Evolutionary conservation across 2,888 invertebrate genomes (phyloP).

Genomic region (Pasiphila rectangulata): DNA sequence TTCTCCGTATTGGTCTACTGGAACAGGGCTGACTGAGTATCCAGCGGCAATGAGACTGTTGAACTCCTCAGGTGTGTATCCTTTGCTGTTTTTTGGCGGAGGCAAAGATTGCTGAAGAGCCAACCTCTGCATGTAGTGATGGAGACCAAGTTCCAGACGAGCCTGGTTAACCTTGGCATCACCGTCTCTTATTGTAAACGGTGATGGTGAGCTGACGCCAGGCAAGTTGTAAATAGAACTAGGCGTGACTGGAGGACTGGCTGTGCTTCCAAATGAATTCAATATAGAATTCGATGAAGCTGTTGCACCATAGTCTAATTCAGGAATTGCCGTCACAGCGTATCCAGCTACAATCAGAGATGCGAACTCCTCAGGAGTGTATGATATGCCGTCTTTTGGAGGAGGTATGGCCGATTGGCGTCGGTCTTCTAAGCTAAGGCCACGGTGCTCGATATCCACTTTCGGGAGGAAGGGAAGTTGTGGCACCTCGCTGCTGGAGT

Average conservation of each 20-base stretch:
- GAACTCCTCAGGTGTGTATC: slow-evolving; percentile 40
- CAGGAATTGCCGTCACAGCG: slow-evolving; percentile 31
- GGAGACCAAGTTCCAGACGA: slow-evolving; percentile 21
- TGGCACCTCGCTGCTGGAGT: slow-evolving; percentile 16
- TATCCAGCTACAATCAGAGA: slow-evolving; percentile 31
- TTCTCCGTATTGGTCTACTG: slow-evolving; percentile 28
- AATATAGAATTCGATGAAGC: slow-evolving; percentile 9
- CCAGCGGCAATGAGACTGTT: slow-evolving; percentile 38
- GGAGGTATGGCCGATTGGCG: slow-evolving; percentile 28
- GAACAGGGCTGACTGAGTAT: slow-evolving; percentile 38
- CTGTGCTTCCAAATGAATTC: slow-evolving; percentile 1
- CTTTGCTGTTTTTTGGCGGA: slow-evolving; percentile 38
- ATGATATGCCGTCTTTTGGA: slow-evolving; percentile 31
- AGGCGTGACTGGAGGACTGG: slow-evolving; percentile 6
- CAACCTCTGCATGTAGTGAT: slow-evolving; percentile 27
- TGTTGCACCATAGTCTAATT: slow-evolving; percentile 12
- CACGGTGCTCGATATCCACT: slow-evolving; percentile 28
- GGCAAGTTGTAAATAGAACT: slow-evolving; percentile 14
- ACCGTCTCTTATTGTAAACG: slow-evolving; percentile 21
- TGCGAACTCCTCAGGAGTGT: slow-evolving; percentile 33
- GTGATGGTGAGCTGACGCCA: slow-evolving; percentile 19
- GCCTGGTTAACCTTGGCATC: slow-evolving; percentile 26
- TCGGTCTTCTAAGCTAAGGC: slow-evolving; percentile 30
- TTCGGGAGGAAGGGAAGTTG: slow-evolving; percentile 13
- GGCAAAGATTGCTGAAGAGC: slow-evolving; percentile 33